These are phyloP conservation scores for Apis laboriosa DNA, from an alignment of 1,140 invertebrate species.

Conservation along the genomic window DNA sequence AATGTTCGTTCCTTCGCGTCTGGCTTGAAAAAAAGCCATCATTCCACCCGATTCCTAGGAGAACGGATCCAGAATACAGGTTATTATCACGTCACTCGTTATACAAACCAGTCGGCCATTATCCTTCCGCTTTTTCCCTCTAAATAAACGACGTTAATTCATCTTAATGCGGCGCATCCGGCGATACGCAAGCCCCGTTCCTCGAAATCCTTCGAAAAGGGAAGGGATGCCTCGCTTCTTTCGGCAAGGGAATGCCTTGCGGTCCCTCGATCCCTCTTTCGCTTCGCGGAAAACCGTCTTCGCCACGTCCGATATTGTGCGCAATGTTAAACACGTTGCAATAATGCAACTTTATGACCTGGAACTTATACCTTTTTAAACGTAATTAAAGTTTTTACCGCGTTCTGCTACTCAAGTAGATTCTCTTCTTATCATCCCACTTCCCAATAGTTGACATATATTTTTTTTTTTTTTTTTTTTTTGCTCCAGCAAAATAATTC, in stretches of 20 bases:
- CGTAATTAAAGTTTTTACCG: no score
- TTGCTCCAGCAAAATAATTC: no score
- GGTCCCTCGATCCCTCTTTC: neutral
- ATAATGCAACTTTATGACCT: no score
- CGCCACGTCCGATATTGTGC: no score
- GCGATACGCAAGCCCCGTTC: constrained; percentile 55
- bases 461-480: no score
- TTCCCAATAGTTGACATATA: no score
- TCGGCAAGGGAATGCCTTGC: no score
- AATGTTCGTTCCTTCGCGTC: neutral
- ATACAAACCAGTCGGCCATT: constrained; percentile 50
- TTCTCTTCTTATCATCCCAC: no score
- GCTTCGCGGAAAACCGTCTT: neutral
- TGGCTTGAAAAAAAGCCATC: neutral
- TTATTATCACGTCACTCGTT: constrained; percentile 65
- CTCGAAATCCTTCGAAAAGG: constrained; percentile 48
- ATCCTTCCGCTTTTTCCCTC: constrained; percentile 68
- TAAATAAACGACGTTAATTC: constrained; percentile 73
- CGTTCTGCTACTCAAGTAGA: no score
- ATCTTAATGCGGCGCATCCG: constrained; percentile 70
- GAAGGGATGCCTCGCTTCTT: neutral
- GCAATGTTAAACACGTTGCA: no score
- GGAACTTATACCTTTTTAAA: no score
- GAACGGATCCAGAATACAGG: constrained; percentile 39
- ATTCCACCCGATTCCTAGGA: constrained; percentile 3